Percentiles rank a stretch among this genome's conserved stretches.
Conservation (phyloP, 2,113 vertebrate genomes). For the Sphaerodactylus townsendi region DNA sequence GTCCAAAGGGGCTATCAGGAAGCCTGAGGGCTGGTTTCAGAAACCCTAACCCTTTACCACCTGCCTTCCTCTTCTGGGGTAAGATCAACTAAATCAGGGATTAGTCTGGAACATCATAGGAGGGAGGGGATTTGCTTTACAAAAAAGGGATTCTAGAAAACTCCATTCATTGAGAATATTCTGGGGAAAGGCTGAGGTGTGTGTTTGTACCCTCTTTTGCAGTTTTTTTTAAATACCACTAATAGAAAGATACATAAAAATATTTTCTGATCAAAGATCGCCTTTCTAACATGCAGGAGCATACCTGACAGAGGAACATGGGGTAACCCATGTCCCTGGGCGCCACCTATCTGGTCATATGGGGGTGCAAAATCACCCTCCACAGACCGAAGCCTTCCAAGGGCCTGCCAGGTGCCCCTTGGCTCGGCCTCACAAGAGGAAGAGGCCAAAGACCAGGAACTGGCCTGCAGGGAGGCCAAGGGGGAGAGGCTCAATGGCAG, state of each 20-base stretch:
- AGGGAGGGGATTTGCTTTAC: not conserved
- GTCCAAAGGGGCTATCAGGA: not conserved
- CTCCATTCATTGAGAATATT: not conserved
- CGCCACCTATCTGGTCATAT: no score
- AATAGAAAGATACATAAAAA: not conserved
- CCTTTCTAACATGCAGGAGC: not conserved
- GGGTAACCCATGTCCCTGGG: no score
- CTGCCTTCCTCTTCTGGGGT: not conserved
- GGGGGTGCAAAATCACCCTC: no score
- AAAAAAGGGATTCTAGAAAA: not conserved
- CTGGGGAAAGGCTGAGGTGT: not conserved
- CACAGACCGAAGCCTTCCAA: no score
- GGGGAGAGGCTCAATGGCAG: no score
- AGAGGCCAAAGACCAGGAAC: no score
- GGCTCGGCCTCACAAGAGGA: no score
- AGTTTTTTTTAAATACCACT: not conserved
- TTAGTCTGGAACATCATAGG: no score
- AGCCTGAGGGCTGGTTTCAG: not conserved
- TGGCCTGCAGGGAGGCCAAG: no score
- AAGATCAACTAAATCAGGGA: not conserved
- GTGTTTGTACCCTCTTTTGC: not conserved
- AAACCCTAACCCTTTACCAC: not conserved
- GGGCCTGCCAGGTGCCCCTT: no score
- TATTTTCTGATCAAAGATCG: not conserved
- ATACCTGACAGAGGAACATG: no score